These are phyloP conservation scores for Alfaro cultratus DNA, from an alignment of 2,797 vertebrate genomes.

Conservation along the genomic window DNA sequence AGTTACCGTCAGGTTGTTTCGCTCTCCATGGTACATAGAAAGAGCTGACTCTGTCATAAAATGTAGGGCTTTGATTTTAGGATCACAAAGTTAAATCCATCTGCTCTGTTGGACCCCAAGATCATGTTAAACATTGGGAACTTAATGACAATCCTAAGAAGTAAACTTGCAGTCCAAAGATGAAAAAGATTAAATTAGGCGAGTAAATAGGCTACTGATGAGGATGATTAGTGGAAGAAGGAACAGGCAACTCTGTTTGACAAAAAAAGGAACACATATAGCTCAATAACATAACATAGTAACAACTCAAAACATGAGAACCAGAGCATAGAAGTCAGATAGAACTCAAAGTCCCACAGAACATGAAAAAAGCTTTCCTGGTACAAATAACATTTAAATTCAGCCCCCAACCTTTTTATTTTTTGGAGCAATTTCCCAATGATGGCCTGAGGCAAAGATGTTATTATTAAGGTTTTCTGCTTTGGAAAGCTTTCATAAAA, in stretches of 20 bases:
- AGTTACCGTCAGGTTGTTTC: not conserved
- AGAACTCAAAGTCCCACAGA: slow-evolving; percentile 1
- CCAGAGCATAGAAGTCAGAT: not conserved
- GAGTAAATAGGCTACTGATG: not conserved
- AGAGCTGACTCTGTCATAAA: not conserved
- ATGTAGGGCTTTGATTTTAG: not conserved
- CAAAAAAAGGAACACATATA: not conserved
- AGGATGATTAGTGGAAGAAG: not conserved
- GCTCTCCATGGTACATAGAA: not conserved
- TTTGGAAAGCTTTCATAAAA: not conserved
- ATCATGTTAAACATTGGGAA: not conserved
- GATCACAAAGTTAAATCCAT: not conserved
- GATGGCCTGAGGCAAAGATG: not conserved
- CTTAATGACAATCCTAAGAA: not conserved
- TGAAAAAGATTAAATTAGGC: not conserved
- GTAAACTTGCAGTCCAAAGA: not conserved
- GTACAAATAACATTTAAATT: not conserved
- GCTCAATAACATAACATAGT: not conserved
- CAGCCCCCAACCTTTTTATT: slow-evolving; percentile 2
- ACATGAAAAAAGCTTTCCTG: slow-evolving; percentile 9
- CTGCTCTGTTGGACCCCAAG: not conserved
- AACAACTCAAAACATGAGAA: not conserved
- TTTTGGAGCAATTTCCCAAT: not conserved
- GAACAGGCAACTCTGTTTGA: not conserved
- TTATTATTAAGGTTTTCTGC: not conserved